Conservation (phyloP, 2,797 vertebrate species). For the Melanotaenia pygmaea region DNA sequence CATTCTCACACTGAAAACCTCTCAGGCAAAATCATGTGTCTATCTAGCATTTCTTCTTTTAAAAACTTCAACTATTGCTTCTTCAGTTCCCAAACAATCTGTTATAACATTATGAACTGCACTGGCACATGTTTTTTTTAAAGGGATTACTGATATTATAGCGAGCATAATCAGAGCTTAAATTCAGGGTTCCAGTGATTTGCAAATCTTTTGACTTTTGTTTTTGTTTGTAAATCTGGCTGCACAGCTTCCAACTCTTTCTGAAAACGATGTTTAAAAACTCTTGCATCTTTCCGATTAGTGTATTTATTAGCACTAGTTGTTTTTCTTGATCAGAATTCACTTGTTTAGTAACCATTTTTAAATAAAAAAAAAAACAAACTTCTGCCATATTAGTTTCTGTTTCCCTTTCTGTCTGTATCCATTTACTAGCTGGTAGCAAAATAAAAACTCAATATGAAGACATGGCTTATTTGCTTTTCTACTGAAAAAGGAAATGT, state of each 20-base stretch:
- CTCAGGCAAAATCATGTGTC: not conserved
- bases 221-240: not conserved
- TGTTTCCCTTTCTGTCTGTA: not conserved
- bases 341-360: not conserved
- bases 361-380: not conserved
- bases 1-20: not conserved
- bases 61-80: not conserved
- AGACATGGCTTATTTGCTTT: conserved; percentile 47
- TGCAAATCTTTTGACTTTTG: not conserved
- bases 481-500: conserved; percentile 50
- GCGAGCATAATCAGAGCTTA: not conserved
- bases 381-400: not conserved
- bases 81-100: too few relatives aligned
- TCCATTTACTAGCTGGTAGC: conserved; percentile 18
- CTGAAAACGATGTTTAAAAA: not conserved
- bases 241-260: not conserved
- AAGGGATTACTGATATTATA: not conserved
- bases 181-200: not conserved
- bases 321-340: not conserved
- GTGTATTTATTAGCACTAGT: conserved; percentile 2
- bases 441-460: conserved; percentile 51
- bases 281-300: not conserved
- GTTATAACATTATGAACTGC: too few relatives aligned
- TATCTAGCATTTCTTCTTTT: not conserved
- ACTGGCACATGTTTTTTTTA: not conserved